Evolutionary conservation across 2,888 invertebrate species (phyloP), one percentile per base, ranked within the genome.

Genomic region (Panzeria rudis): DNA sequence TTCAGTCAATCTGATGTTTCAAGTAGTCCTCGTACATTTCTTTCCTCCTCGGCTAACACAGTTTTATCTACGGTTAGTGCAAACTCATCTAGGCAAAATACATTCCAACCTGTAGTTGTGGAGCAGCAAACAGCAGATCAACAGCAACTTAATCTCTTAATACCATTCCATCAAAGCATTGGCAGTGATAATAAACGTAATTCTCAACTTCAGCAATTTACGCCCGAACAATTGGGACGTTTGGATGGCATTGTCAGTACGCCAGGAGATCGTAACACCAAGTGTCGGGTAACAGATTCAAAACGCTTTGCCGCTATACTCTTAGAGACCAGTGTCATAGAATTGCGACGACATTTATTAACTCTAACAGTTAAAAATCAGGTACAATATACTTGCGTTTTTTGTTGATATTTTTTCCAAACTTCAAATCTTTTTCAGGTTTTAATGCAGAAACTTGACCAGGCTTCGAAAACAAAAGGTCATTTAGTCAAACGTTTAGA

Each of bases 351-450:
- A 89, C 97, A 97, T 93, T 94, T 97, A 87, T 95, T 97, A 87
- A 95, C 95, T 41, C 94, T 96, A 89, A 96, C 96, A 91, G 96
- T 96, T 91, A 95, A 96, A 92, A 97, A 97, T 94, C 96, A 97
- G 95, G 97, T 97, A 90, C 90, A 41, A 56, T 32, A 11, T 41
- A 7, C 2, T 44, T 13, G 23, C 11, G 11, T 29, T 38, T 66
- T 13, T 15, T 35, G 44, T 17, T 4, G 1, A 23, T 29, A 52
- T 66, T 56, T 44, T 71, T n/a, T 15, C 25, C 13, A 9, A 32
- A n/a, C 13, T 72, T 5, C 5, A 5, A 15, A 32, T 23, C n/a
- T 52, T 2, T 32, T 59, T 32, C 9, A 87, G 97, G 95, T 95
- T 91, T 93, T 96, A 89, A 94, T 95, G 90, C 95, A 95, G 90